Percentiles rank a stretch among this genome's conserved stretches.
Evolutionary conservation across 2,797 vertebrate genomes (phyloP).

Genomic region (Gobio occitaniae): DNA sequence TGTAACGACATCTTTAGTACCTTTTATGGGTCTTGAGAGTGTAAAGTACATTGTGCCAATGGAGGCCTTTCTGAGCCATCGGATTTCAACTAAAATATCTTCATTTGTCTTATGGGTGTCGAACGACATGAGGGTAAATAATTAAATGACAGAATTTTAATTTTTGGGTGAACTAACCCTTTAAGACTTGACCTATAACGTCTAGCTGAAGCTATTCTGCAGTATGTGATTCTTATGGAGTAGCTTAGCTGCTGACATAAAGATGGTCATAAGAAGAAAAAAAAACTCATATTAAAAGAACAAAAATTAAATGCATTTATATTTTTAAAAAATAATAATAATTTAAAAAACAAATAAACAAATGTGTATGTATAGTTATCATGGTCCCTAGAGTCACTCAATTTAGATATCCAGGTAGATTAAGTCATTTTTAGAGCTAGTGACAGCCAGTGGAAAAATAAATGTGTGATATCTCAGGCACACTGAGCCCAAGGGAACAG

Average conservation of each 20-base stretch:
- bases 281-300: not conserved
- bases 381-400: not conserved
- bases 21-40: too few relatives aligned
- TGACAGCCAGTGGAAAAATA: constrained; percentile 21
- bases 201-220: not conserved
- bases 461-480: constrained; percentile 19
- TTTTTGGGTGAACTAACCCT: too few relatives aligned
- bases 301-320: not conserved
- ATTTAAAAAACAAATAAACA: not conserved
- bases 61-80: too few relatives aligned
- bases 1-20: too few relatives aligned
- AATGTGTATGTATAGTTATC: not conserved
- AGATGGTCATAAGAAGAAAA: not conserved
- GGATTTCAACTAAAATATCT: too few relatives aligned
- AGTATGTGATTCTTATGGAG: not conserved
- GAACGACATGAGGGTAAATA: too few relatives aligned
- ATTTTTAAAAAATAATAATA: not conserved
- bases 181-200: not conserved
- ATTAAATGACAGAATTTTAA: too few relatives aligned
- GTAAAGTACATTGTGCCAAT: too few relatives aligned
- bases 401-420: constrained; percentile 29
- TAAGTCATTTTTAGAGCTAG: not conserved
- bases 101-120: too few relatives aligned
- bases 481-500: constrained; percentile 15
- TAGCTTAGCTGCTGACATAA: not conserved